A percentile compares a stretch with the other conserved stretches of the same genome.
Evolutionary conservation across 2,888 invertebrate species (phyloP).

Genomic region (Nebria salina): DNA sequence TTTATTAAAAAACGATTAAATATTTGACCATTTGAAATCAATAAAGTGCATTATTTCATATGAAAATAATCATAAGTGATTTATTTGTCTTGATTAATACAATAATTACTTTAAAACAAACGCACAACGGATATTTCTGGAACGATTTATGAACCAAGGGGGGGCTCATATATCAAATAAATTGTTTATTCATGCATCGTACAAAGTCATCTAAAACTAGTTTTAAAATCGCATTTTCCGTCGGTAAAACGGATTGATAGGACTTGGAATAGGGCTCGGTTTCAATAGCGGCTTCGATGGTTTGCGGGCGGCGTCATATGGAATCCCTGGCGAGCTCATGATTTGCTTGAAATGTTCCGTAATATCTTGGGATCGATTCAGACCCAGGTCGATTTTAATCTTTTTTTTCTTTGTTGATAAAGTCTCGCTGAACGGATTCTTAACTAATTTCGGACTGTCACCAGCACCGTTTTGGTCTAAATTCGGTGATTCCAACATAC

Average conservation of each 20-base stretch:
- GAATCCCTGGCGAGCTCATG: conserved; percentile 76
- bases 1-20: conserved; percentile 12
- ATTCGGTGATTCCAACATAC: conserved; percentile 5
- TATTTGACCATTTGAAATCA: conserved; percentile 12
- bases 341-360: conserved; percentile 79
- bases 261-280: conserved; percentile 70
- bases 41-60: background rate
- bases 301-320: conserved; percentile 75
- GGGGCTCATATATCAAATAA: background rate
- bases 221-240: conserved; percentile 60
- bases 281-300: conserved; percentile 81
- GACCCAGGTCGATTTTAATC: conserved; percentile 77
- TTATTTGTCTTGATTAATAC: background rate
- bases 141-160: background rate
- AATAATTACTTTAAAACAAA: background rate
- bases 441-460: conserved; percentile 47
- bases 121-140: background rate
- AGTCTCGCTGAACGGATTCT: conserved; percentile 52
- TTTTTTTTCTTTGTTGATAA: conserved; percentile 65
- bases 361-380: conserved; percentile 76
- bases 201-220: conserved; percentile 11
- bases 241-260: conserved; percentile 81
- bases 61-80: background rate
- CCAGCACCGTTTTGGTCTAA: conserved; percentile 21
- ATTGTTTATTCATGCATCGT: background rate